These are phyloP conservation scores for Cenopis cana DNA, from an alignment of 2,888 invertebrate species.

Conservation along the genomic window DNA sequence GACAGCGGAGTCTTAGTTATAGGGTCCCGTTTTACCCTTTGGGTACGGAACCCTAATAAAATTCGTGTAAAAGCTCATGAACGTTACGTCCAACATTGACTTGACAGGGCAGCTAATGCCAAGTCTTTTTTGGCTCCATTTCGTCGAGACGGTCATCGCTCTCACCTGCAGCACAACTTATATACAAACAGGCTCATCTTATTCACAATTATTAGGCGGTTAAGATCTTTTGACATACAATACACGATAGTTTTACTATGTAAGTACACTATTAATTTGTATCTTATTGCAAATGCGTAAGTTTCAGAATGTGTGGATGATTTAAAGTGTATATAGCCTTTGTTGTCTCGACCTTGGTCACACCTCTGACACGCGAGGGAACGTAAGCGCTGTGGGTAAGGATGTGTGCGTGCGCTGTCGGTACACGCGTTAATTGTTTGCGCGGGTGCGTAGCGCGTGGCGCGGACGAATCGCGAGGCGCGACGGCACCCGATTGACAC, in stretches of 20 bases:
- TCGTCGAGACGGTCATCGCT: slow-evolving; percentile 33
- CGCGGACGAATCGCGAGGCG: too few species aligned
- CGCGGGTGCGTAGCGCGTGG: too few species aligned
- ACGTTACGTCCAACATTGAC: slow-evolving; percentile 17
- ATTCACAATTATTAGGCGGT: background rate
- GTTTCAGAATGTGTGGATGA: background rate
- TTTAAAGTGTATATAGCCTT: slow-evolving; percentile 10
- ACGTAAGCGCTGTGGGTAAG: too few species aligned
- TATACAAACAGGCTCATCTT: background rate
- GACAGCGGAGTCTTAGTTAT: too few species aligned
- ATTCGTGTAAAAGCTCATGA: background rate
- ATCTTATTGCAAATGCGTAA: background rate
- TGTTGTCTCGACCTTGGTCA: slow-evolving; percentile 28
- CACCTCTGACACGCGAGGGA: too few species aligned
- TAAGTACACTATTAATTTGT: background rate
- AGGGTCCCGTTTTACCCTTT: too few species aligned
- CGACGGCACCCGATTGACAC: too few species aligned
- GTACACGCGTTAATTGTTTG: too few species aligned
- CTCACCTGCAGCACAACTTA: slow-evolving; percentile 19
- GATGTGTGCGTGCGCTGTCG: too few species aligned
- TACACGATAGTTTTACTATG: background rate
- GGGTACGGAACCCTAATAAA: too few species aligned
- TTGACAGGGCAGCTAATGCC: slow-evolving; percentile 23
- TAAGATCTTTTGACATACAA: background rate
- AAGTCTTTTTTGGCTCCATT: slow-evolving; percentile 27